Percentiles rank a stretch among this genome's conserved stretches.
Evolutionary conservation across 2,888 invertebrate species (phyloP).

Genomic region (Sipha maydis): DNA sequence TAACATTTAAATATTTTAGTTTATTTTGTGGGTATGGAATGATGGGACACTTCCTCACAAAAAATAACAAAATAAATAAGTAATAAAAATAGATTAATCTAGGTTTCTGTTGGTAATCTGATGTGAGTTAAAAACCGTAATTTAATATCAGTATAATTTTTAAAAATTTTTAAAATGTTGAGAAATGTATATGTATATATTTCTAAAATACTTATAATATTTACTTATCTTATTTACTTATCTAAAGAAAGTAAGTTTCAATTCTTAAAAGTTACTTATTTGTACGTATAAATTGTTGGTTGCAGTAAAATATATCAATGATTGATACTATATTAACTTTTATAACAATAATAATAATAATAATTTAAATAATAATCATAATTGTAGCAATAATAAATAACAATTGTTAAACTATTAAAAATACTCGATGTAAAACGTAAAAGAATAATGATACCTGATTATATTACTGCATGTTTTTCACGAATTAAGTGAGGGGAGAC

Average conservation of each 20-base stretch:
- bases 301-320: neutral
- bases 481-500: neutral
- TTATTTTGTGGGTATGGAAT: neutral
- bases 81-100: neutral
- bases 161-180: too few species aligned
- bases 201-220: too few species aligned
- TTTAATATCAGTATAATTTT: too few species aligned
- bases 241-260: too few species aligned
- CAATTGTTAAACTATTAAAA: neutral
- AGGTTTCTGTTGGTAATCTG: too few species aligned
- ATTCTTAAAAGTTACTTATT: too few species aligned
- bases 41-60: neutral
- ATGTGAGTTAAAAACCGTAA: too few species aligned
- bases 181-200: too few species aligned
- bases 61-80: neutral
- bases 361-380: neutral
- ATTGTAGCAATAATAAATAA: neutral
- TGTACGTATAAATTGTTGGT: too few species aligned
- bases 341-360: neutral
- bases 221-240: too few species aligned
- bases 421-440: neutral
- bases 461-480: neutral
- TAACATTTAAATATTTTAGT: neutral
- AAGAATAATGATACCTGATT: neutral
- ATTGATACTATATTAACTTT: neutral